Base-by-base conservation (phyloP, 2,888 invertebrate species). In the Macrophya alboannulata region DNA sequence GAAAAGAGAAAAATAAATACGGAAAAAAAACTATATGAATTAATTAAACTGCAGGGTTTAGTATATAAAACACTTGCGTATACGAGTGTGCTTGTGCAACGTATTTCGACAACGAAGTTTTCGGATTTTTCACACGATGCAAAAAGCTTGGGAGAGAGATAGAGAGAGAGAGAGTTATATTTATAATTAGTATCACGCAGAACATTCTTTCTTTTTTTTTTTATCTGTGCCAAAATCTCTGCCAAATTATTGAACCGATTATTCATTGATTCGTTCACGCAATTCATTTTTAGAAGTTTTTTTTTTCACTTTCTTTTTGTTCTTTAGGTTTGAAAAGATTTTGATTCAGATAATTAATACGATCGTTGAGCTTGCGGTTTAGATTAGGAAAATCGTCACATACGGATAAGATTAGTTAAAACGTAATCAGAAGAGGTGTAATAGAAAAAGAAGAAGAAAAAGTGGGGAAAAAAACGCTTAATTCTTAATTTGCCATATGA, bases 331-430 rank as follows among this genome's bases (percentile, higher is more conserved):
- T 55, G n/a, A 55, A n/a, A n/a, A 55, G 55, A 55, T 55, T 55
- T 55, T 55, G 55, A 55, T 31, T 31, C 31, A 31, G 31, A 31
- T 31, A 31, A 31, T 31, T 31, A 31, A 31, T 55, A 55, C 1
- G 55, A 55, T 55, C n/a, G 8, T 55, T 1, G 1, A 55, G 55
- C 55, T 55, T 2, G n/a, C 8, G 55, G n/a, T 55, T 55, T 8
- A 55, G 55, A 55, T 8, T n/a, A 55, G 2, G n/a, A 55, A 17
- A 55, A 55, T 55, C 55, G 5, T n/a, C n/a, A n/a, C n/a, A 10
- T 12, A 62, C 21, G 12, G 12, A 62, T 25, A 12, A 62, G 62
- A 62, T 62, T 62, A 62, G 71, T 71, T 15, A 71, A 71, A 71
- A 40, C 15, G 5, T 15, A 6, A 25, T 25, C 25, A 10, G 12